Conservation (phyloP, 2,113 vertebrate species). For the Astur gentilis region DNA sequence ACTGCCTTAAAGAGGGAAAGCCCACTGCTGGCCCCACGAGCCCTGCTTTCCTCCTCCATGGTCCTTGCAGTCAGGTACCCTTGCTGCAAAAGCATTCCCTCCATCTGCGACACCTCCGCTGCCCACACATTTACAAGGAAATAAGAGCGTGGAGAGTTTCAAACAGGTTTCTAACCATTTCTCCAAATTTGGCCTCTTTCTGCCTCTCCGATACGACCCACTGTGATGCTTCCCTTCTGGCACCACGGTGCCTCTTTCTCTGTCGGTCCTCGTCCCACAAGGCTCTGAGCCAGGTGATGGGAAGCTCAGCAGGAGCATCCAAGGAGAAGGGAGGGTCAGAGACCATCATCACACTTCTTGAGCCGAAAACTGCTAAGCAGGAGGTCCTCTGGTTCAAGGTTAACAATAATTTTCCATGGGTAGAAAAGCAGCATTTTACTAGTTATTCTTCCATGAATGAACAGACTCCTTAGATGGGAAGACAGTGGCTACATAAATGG, state of each 20-base stretch:
- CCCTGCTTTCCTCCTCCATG: neutral
- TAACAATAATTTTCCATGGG: neutral
- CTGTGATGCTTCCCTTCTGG: neutral
- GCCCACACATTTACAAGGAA: neutral
- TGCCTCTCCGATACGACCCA: neutral
- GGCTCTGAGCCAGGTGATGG: neutral
- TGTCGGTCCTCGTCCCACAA: neutral
- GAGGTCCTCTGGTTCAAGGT: neutral
- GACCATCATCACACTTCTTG: neutral
- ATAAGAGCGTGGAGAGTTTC: neutral
- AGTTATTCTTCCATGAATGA: accelerated
- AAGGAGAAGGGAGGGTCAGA: neutral
- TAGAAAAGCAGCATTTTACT: neutral
- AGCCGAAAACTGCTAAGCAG: neutral
- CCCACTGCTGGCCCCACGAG: neutral
- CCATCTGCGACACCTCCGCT: too few relatives aligned
- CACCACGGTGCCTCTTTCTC: neutral
- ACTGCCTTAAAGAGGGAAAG: neutral
- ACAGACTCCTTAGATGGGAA: neutral
- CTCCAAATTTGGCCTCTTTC: neutral
- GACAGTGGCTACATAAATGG: neutral
- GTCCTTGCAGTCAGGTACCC: too few relatives aligned
- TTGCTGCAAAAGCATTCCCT: neutral
- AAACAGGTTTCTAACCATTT: neutral
- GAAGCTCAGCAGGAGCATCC: neutral